A percentile compares a stretch with the other conserved stretches of the same genome.
Evolutionary conservation across 92 coral and sea anemone species (phyloP).

Genomic region (Porites cylindrica): DNA sequence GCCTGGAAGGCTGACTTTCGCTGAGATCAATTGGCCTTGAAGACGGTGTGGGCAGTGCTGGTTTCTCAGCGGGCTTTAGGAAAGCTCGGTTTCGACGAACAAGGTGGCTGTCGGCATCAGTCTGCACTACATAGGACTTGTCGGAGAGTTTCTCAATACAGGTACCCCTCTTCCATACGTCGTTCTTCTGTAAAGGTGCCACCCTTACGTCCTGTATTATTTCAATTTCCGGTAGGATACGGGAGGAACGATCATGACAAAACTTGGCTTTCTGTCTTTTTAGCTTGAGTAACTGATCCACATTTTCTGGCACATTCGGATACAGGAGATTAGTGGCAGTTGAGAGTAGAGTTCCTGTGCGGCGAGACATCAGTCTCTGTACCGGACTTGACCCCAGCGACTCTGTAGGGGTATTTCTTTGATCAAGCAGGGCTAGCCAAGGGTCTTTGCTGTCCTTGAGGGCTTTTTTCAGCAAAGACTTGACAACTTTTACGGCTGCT

Average conservation of each 20-base stretch:
- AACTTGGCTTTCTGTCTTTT: slow-evolving; percentile 11
- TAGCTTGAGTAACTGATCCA: background rate
- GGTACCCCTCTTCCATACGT: slow-evolving; percentile 9
- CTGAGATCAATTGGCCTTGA: background rate
- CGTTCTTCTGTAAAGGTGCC: slow-evolving; percentile 14
- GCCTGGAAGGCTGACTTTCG: background rate
- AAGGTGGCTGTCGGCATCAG: background rate
- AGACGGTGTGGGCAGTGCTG: background rate
- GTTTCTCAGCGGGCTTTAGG: slow-evolving; percentile 19
- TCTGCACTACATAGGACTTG: slow-evolving; percentile 16
- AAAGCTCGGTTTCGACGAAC: slow-evolving; percentile 18
- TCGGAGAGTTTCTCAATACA: slow-evolving; percentile 30
- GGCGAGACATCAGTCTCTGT: slow-evolving; percentile 27
- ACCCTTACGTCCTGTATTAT: slow-evolving; percentile 26
- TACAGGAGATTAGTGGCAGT: slow-evolving; percentile 18
- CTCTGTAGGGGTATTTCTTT: slow-evolving; percentile 34
- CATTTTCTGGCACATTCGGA: background rate
- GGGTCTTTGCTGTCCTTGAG: background rate
- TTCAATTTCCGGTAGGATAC: slow-evolving; percentile 15
- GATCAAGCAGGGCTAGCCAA: slow-evolving; percentile 5
- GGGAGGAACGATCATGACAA: slow-evolving; percentile 12
- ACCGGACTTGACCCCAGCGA: slow-evolving; percentile 12
- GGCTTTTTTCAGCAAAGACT: slow-evolving; percentile 18
- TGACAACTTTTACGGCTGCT: slow-evolving; percentile 45
- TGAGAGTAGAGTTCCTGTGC: slow-evolving; percentile 10